Evolutionary conservation across 2,797 vertebrate species (phyloP), one percentile per base, ranked within the genome.

Genomic region (Enteromius treurensis): DNA sequence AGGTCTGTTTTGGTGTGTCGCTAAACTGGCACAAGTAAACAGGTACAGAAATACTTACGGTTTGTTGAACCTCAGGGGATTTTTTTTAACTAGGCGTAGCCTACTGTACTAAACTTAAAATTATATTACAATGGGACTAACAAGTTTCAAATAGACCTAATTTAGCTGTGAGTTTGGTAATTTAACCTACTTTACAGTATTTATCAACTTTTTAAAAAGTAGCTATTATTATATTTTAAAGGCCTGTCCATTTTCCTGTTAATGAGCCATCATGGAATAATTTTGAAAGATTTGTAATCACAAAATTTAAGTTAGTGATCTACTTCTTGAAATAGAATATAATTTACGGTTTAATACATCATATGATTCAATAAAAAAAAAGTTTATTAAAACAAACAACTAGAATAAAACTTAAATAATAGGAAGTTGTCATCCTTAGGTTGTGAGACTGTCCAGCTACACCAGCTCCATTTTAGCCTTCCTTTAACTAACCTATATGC

Each of bases 11-110:
- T 53, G 5, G 7, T 67, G 4, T 55, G n/a, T 69, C n/a, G 1
- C 9, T 42, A 55, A 69, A 55, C 55, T 80, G 65, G 49, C 65
- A 65, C 49, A 11, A n/a, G 34, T 69, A 21, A 26, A 69, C 64
- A 14, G 4, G 11, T 26, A 55, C 15, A 42, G 15, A 80, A 53
- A 80, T 69, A 29, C 65, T 80, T 80, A 58, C 34, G n/a, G 14
- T 79, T 79, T 49, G 13, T 13, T 23, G 21, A 70, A 9, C 68
- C 17, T 45, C 6, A n/a, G 26, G 5, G 3, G n/a, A 45, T 47
- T 6, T 17, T 42, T 23, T 6, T 42, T 3, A 69, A 69, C 5
- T 70, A 70, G 3, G 3, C 11, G 2, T 26, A 45, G 7, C 37
- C 6, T 40, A 40, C 40, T 45, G 13, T 10, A n/a, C 3, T 21